Evolutionary conservation across 1,140 invertebrate genomes (phyloP).

Genomic region (Trissolcus basalis): DNA sequence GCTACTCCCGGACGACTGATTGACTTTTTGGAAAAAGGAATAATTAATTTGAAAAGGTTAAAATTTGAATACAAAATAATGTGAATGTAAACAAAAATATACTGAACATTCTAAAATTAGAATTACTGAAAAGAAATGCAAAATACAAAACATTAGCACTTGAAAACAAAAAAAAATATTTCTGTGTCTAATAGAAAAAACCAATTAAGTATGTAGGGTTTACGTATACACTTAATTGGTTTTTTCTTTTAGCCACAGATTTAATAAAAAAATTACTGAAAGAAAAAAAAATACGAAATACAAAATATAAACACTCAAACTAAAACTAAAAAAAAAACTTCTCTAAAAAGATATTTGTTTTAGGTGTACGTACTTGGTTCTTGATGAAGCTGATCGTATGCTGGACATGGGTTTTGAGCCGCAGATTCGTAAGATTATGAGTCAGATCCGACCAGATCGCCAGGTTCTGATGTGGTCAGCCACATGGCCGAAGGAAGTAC

Average conservation of each 20-base stretch:
- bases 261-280: constrained; percentile 5
- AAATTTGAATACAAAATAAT: too few relatives aligned
- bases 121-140: constrained; percentile 2
- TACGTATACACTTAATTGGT: too few relatives aligned
- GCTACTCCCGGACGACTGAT: constrained; percentile 97
- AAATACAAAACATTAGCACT: too few relatives aligned
- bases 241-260: too few relatives aligned
- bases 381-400: constrained; percentile 99
- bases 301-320: too few relatives aligned
- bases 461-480: constrained; percentile 99
- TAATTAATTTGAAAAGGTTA: constrained; percentile 87
- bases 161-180: too few relatives aligned
- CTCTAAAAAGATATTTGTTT: constrained; percentile 59
- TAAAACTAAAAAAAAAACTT: not conserved
- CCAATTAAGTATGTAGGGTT: too few relatives aligned
- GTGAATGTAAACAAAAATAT: too few relatives aligned
- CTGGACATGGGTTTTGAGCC: constrained; percentile 99
- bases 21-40: constrained; percentile 95
- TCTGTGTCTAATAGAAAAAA: too few relatives aligned
- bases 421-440: constrained; percentile 97
- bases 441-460: constrained; percentile 95
- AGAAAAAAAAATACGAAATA: constrained; percentile 8
- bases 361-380: constrained; percentile 94
- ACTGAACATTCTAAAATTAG: too few relatives aligned
- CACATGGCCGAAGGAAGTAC: constrained; percentile 99